Percentiles rank a stretch among this genome's conserved stretches.
Evolutionary conservation across 2,113 vertebrate species (phyloP).

Genomic region (Platanista minor): DNA sequence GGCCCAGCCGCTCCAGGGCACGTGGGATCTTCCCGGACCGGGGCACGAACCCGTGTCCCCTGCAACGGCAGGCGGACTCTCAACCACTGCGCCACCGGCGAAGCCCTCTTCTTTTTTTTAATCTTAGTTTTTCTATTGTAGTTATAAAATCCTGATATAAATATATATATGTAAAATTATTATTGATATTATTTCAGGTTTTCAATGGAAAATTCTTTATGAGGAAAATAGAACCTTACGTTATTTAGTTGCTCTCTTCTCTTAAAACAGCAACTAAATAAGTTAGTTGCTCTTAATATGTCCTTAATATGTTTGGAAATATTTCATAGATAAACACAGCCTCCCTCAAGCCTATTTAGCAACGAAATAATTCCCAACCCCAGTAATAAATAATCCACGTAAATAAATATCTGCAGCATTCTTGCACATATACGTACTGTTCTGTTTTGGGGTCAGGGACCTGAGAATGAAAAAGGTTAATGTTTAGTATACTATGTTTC

Average conservation of each 20-base stretch:
- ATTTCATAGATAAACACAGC: not conserved
- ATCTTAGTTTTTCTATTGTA: not conserved
- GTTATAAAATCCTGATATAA: not conserved
- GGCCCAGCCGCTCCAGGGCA: too few species aligned
- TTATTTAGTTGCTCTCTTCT: not conserved
- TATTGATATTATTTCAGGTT: not conserved
- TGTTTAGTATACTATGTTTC: not conserved
- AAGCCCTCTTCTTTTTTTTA: constrained; percentile 14
- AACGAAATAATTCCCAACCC: not conserved
- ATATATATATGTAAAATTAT: not conserved
- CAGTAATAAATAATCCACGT: not conserved
- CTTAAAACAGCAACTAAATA: too few species aligned
- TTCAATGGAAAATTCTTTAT: not conserved
- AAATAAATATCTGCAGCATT: not conserved
- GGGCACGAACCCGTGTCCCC: too few species aligned
- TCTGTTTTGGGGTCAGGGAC: not conserved
- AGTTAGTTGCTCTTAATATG: not conserved
- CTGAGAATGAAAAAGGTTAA: not conserved
- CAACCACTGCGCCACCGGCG: too few species aligned
- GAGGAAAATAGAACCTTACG: not conserved
- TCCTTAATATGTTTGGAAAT: not conserved
- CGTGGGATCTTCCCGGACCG: too few species aligned
- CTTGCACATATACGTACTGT: not conserved
- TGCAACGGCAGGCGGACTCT: too few species aligned
- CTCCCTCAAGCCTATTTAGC: not conserved